Conservation (phyloP, 2,113 vertebrate species). For the Chlamydotis undulata region DNA sequence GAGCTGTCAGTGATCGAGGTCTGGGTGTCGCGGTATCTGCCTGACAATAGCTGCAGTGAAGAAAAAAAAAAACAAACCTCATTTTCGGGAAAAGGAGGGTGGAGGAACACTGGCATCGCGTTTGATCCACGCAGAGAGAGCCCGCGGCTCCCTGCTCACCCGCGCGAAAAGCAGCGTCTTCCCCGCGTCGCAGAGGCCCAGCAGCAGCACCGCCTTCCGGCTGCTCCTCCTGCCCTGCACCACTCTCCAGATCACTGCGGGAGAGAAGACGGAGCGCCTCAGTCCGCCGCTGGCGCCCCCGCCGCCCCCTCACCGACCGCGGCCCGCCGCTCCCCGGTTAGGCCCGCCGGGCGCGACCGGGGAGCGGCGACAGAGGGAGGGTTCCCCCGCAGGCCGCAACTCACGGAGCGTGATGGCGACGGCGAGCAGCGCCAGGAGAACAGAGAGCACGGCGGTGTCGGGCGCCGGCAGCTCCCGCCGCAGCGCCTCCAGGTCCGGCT, state of each 20-base stretch:
- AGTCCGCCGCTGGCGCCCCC: not conserved
- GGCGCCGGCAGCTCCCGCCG: slow-evolving; percentile 38
- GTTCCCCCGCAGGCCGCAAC: not conserved
- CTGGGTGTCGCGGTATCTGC: slow-evolving; percentile 86
- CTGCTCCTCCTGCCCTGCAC: slow-evolving; percentile 68
- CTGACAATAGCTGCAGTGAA: slow-evolving; percentile 82
- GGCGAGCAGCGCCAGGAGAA: slow-evolving; percentile 53
- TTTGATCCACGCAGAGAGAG: fast-evolving
- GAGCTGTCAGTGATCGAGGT: slow-evolving; percentile 91
- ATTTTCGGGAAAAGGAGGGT: not conserved
- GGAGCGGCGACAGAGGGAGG: too few relatives aligned
- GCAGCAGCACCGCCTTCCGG: slow-evolving; percentile 73
- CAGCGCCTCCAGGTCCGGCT: slow-evolving; percentile 58
- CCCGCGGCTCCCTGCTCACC: slow-evolving; percentile 40
- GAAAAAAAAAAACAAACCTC: not conserved
- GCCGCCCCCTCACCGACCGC: not conserved
- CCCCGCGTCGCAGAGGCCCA: slow-evolving; percentile 78
- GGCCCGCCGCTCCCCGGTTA: not conserved
- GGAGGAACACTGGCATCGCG: fast-evolving
- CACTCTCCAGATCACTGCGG: slow-evolving; percentile 74
- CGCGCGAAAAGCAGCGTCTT: slow-evolving; percentile 77
- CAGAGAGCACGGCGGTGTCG: slow-evolving; percentile 61
- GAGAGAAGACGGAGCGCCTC: not conserved
- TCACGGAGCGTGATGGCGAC: slow-evolving; percentile 73
- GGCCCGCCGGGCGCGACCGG: not conserved